A percentile compares a stretch with the other conserved stretches of the same genome.
Conservation (phyloP, 2,888 invertebrate species). For the Globia sparganii region DNA sequence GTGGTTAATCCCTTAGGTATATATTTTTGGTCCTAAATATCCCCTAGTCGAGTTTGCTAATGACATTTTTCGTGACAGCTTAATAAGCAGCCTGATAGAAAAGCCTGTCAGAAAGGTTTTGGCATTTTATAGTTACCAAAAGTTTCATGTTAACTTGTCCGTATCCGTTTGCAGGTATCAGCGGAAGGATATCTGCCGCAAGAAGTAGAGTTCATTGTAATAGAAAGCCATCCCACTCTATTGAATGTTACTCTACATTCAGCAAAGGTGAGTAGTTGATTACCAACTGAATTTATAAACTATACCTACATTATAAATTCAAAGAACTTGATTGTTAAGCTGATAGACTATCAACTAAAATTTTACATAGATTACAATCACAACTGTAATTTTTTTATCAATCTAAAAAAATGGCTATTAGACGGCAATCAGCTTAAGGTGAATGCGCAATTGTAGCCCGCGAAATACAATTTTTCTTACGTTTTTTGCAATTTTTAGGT, state of each 20-base stretch:
- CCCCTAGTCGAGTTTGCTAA: background rate
- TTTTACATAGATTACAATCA: background rate
- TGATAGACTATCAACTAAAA: background rate
- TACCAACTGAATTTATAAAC: background rate
- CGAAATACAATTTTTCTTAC: too few relatives aligned
- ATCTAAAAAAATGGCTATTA: background rate
- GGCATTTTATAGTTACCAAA: background rate
- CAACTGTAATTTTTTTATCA: background rate
- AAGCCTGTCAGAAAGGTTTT: background rate
- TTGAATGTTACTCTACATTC: slow-evolving; percentile 95
- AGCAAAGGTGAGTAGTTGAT: slow-evolving; percentile 92
- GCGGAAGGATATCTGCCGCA: slow-evolving; percentile 96
- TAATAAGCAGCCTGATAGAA: too few relatives aligned
- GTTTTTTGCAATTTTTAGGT: too few relatives aligned
- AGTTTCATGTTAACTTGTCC: slow-evolving; percentile 2
- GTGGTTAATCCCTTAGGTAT: too few relatives aligned
- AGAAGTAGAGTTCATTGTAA: slow-evolving; percentile 96
- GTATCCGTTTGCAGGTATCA: slow-evolving; percentile 91
- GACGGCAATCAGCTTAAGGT: slow-evolving; percentile 2
- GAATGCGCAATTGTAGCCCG: too few relatives aligned
- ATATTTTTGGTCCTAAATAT: background rate
- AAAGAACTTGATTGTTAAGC: background rate
- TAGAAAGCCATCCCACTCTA: slow-evolving; percentile 95
- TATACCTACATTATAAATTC: background rate
- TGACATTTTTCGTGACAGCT: background rate